Conservation (phyloP, 1,140 invertebrate genomes). For the Lordiphosa collinella region DNA sequence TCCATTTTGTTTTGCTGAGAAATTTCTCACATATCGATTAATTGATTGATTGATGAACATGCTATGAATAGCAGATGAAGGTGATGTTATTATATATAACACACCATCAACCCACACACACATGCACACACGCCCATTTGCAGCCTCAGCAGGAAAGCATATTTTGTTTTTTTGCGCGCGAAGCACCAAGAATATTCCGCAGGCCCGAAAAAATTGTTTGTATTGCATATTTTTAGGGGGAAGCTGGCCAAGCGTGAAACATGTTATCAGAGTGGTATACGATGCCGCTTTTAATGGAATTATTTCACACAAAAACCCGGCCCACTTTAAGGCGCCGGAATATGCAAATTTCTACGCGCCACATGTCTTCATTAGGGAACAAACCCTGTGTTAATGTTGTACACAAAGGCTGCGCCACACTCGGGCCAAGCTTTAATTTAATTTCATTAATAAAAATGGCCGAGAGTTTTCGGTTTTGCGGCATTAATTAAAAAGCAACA, state of each 20-base stretch:
- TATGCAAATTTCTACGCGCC: constrained; percentile 13
- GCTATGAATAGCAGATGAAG: constrained; percentile 65
- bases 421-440: constrained; percentile 3
- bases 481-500: constrained; percentile 51
- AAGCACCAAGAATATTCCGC: constrained; percentile 17
- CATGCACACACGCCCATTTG: constrained; percentile 3
- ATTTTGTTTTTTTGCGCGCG: constrained; percentile 25
- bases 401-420: constrained; percentile 11
- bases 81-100: constrained; percentile 22
- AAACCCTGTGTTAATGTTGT: constrained; percentile 5
- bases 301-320: constrained; percentile 40
- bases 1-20: constrained; percentile 17
- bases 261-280: constrained; percentile 45
- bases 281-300: constrained; percentile 55
- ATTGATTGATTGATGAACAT: constrained; percentile 71
- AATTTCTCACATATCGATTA: constrained; percentile 37
- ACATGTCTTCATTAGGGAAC: constrained; percentile 10
- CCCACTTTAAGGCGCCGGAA: constrained; percentile 17
- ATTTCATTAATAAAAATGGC: constrained; percentile 17
- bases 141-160: constrained; percentile 4
- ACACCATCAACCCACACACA: background rate
- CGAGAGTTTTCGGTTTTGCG: constrained; percentile 5
- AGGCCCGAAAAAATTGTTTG: constrained; percentile 61
- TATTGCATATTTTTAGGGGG: constrained; percentile 64
- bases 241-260: constrained; percentile 56